phyloP scores from a whole-genome alignment of 2,113 vertebrate species.

The Hippocampus zosterae region DNA sequence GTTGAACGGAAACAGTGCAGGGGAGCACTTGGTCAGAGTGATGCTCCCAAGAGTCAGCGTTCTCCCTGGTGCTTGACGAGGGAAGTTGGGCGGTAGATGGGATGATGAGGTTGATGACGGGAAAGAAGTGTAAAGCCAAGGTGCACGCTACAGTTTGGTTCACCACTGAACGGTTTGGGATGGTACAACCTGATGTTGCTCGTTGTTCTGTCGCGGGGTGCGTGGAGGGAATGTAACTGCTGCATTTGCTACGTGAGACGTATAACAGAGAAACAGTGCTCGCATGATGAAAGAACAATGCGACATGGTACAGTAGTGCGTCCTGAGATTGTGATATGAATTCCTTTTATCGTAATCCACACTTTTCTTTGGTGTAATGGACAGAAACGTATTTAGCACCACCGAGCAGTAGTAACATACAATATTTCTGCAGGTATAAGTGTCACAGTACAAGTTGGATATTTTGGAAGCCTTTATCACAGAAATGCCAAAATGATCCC shows the following conservation, averaged over 20 bases:
- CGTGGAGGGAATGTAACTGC: background rate
- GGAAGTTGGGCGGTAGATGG: slow-evolving; percentile 6
- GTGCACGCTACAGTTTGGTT: background rate
- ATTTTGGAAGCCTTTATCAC: background rate
- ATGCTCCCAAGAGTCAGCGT: slow-evolving; percentile 36
- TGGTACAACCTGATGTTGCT: background rate
- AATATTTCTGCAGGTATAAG: background rate
- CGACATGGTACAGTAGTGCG: too few species aligned
- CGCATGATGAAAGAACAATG: background rate
- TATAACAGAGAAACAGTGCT: background rate
- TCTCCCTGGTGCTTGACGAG: slow-evolving; percentile 1
- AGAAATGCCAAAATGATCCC: background rate
- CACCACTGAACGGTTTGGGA: background rate
- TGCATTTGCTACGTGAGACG: background rate
- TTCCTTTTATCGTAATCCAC: too few species aligned
- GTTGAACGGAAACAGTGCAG: slow-evolving; percentile 70
- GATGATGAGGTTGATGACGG: slow-evolving; percentile 14
- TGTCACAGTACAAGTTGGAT: background rate
- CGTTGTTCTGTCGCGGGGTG: background rate
- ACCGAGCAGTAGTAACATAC: background rate
- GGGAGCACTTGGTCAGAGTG: slow-evolving; percentile 46
- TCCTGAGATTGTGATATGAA: background rate
- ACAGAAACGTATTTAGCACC: too few species aligned
- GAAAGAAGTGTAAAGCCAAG: slow-evolving; percentile 18
- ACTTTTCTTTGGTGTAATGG: too few species aligned